phyloP scores from a whole-genome alignment of 2,797 vertebrate species.

The Eurystomus glaucurus region DNA sequence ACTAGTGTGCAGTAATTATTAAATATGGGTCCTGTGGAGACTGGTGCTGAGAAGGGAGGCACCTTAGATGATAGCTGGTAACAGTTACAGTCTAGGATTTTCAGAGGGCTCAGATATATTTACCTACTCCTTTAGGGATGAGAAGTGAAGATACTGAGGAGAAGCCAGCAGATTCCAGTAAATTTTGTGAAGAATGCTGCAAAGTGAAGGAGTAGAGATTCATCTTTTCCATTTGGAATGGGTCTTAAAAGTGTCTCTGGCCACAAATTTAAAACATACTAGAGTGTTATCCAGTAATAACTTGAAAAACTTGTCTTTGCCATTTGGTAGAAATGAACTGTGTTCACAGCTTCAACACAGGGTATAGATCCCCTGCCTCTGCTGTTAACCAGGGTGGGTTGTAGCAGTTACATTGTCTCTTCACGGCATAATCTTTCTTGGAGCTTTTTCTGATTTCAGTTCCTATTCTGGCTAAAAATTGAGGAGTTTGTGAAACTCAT shows the following conservation, averaged over 20 bases:
- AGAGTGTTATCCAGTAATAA: background rate
- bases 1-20: background rate
- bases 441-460: background rate
- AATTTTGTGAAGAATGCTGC: background rate
- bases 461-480: background rate
- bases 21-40: background rate
- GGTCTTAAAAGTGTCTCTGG: background rate
- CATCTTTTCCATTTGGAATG: background rate
- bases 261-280: background rate
- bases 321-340: background rate
- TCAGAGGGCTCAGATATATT: background rate
- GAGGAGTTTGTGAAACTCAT: background rate
- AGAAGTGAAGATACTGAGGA: background rate
- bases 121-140: background rate
- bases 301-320: background rate
- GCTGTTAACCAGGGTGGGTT: background rate
- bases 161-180: background rate
- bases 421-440: background rate
- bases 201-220: background rate
- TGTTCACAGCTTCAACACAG: background rate
- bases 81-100: background rate
- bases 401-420: background rate
- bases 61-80: background rate
- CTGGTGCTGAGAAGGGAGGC: background rate
- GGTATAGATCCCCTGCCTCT: background rate